Evolutionary conservation across 2,113 vertebrate genomes (phyloP), one percentile per base, ranked within the genome.

Genomic region (Mustela lutreola): DNA sequence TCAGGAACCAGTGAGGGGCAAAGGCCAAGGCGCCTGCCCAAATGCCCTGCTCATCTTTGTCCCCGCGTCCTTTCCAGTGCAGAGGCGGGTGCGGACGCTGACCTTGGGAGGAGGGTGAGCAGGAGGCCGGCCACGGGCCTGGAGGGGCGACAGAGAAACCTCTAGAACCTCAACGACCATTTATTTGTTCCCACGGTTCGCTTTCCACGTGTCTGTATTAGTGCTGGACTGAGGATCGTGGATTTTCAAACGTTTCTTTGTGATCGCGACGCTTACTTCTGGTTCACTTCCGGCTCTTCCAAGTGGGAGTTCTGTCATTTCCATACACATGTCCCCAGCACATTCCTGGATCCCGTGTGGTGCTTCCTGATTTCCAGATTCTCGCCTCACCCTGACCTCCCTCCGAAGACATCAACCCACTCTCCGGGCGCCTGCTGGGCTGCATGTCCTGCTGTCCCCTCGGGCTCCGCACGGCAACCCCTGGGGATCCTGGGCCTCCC

Each of bases 341-440:
- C 28, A 1, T 56, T 56, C 76, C 76, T 65, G 7, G n/a, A 60
- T 28, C 75, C 63, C 28, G 0, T 1, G 8, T 0, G 1, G 22
- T 3, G 5, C 36, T 60, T 50, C 42, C 50, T 21, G 1, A 18
- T 16, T 50, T 53, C 80, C 50, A 36, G 5, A 15, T 1, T 26
- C 78, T 60, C 36, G 16, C 36, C 60, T 60, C 70, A 0, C 5
- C 45, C 1, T 26, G 0, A 1, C 0, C 18, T 28, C 50, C 33
- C 14, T 15, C 2, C 65, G 1, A 5, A 63, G 36, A 11, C 7
- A 7, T 4, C 3, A 0, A 3, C 5, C 33, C 2, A 0, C 4
- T 2, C 10, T 16, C 2, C 33, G 11, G 7, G n/a, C 10, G 12
- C 26, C n/a, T 5, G 0, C 3, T 12, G 73, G 50, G 26, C 73